Evolutionary conservation across 2,113 vertebrate species (phyloP).

Genomic region (Bufo gargarizans): DNA sequence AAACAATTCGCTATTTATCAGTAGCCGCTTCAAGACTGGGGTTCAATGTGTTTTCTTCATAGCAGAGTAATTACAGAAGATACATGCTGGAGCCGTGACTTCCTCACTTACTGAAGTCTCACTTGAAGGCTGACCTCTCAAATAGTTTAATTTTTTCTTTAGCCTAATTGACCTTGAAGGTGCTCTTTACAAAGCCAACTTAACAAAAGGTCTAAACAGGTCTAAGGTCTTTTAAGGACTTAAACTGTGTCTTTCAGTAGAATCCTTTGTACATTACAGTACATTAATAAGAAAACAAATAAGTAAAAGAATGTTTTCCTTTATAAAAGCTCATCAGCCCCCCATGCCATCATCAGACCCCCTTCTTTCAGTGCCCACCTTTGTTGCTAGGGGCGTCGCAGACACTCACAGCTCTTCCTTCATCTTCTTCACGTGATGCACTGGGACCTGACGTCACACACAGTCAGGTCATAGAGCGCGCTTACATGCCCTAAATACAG

Average conservation of each 20-base stretch:
- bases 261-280: too few species aligned
- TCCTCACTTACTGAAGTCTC: neutral
- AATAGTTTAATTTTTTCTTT: neutral
- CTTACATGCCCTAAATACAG: too few species aligned
- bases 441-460: too few species aligned
- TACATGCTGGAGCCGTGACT: neutral
- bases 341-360: too few species aligned
- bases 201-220: neutral
- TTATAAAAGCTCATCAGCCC: too few species aligned
- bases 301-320: too few species aligned
- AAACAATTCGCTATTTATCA: constrained; percentile 30
- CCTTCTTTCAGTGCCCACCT: too few species aligned
- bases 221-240: neutral
- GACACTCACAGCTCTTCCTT: too few species aligned
- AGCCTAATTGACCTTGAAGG: neutral
- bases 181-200: neutral
- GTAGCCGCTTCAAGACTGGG: neutral
- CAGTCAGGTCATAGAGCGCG: too few species aligned
- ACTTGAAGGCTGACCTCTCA: neutral
- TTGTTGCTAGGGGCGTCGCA: too few species aligned
- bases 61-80: constrained; percentile 10
- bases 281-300: too few species aligned
- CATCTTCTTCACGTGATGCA: too few species aligned
- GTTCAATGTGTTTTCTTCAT: constrained; percentile 1
- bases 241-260: neutral